A percentile compares a stretch with the other conserved stretches of the same genome.
phyloP scores from a whole-genome alignment of 2,888 invertebrate genomes.

The Acronicta alni region DNA sequence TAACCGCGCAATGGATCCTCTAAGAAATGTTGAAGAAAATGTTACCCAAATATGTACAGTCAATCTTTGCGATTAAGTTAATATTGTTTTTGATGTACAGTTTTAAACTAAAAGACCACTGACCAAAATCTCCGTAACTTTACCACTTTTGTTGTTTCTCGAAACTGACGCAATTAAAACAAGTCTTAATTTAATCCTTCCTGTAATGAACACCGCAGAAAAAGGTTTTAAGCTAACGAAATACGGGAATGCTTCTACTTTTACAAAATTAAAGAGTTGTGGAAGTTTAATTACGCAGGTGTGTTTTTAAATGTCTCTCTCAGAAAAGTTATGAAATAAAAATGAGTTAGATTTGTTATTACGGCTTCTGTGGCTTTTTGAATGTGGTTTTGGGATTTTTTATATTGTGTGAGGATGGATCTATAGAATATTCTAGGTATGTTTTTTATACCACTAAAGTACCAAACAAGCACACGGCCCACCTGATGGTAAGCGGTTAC shows the following conservation, averaged over 20 bases:
- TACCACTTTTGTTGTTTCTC: neutral
- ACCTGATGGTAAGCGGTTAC: no score
- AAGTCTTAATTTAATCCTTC: neutral
- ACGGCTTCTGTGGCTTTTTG: neutral
- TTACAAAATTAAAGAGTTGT: constrained; percentile 2
- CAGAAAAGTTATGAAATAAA: neutral
- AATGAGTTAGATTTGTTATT: constrained; percentile 1
- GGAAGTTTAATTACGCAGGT: constrained; percentile 1
- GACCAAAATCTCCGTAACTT: constrained; percentile 1
- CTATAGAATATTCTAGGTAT: no score
- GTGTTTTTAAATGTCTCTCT: constrained; percentile 2
- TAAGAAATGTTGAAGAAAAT: no score
- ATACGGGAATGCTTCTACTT: neutral
- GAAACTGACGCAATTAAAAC: neutral
- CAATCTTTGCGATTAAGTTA: no score
- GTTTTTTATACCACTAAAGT: no score
- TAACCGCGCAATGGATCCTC: no score
- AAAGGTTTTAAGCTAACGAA: neutral
- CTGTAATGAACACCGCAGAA: constrained; percentile 4
- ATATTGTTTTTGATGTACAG: no score
- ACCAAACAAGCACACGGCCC: no score
- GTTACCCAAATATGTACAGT: no score
- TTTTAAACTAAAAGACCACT: neutral
- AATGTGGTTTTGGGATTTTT: neutral
- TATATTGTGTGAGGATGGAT: no score